Evolutionary conservation across 1,140 invertebrate genomes (phyloP), one percentile per base, ranked within the genome.

Genomic region (Trichoplusia ni): DNA sequence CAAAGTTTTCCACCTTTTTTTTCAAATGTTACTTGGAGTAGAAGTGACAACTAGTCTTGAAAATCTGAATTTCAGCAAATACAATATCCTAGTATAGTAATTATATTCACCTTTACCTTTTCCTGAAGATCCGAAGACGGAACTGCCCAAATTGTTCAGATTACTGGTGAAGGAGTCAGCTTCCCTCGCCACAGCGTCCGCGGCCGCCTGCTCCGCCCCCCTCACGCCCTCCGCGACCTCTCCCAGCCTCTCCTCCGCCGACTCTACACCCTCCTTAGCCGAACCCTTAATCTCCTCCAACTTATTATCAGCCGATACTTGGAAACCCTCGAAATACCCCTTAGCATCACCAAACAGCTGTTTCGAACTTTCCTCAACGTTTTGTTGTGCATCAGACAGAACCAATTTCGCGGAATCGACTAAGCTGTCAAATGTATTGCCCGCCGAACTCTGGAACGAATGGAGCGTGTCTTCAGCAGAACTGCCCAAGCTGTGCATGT

Each of bases 401-500:
- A 73, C 79, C 73, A 6, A 76, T 7, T 69, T 73, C 0, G 79
- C 78, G 0, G 85, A 89, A 62, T 90, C 84, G 14, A 89, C 87
- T 29, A 90, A 73, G 56, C 87, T 90, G 46, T 89, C 87, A 27
- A 90, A 90, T 7, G 87, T 90, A 54, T 90, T 84, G 0, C 86
- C 86, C 2, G 87, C 86, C 4, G 87, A 90, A 69, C 87, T 90
- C 47, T 90, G 87, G 66, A 90, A 86, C 58, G 86, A 89, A 53
- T 81, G 84, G 19, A 90, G 21, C 5, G 86, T 90, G 35, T 90
- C 86, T 58, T 89, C 86, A 0, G 84, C 78, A 4, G 84, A 89
- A 54, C 65, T 85, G 62, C 83, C 87, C 35, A 84, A 58, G 18
- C 84, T 78, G 47, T 82, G 75, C 7, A 81, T 73, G 38, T 89